Evolutionary conservation across 2,888 invertebrate species (phyloP), one percentile per base, ranked within the genome.

Genomic region (Ichneumoninae sp.): DNA sequence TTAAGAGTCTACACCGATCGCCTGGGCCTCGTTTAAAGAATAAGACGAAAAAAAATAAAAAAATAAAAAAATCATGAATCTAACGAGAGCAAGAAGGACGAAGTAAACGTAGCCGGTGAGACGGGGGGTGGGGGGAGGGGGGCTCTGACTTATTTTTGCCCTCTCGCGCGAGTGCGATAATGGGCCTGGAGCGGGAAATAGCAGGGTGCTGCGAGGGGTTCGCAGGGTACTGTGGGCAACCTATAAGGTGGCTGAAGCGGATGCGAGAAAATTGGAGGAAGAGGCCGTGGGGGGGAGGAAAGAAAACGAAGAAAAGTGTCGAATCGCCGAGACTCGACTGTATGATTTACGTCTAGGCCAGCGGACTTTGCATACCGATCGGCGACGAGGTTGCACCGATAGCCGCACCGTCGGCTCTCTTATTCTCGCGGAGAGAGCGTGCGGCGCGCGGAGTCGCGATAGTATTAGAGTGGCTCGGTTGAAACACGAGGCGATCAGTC

Each of bases 1-100:
- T 93, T 93, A 93, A 93, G 93, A 92, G 93, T 93, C 93, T 93
- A 92, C 93, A 93, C 92, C 93, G 93, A 93, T 93, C 93, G 93
- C 91, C 90, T 86, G 90, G 92, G 91, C 91, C 91, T 92, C 92
- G 93, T 93, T 93, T 93, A 92, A 93, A 86, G 81, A 85, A 84
- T 68, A 63, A 82, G 71, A 77, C 74, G 13, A 75, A 73, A 63
- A 63, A 65, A 30, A 60, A 3, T 16, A 16, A 57, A 8, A 5
- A 57, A 26, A 1, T n/a, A 44, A 70, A 52, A 69, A 69, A 50
- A 71, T 16, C 19, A 26, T 16, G 47, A 68, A 60, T 44, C 47
- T 40, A 57, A 47, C 47, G 69, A 50, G 30, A 69, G 65, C 52
- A 40, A 57, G 60, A 65, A 54, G 50, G 75, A 74, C 60, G 73